phyloP scores from a whole-genome alignment of 2,113 vertebrate species.

The Chlamydotis undulata region DNA sequence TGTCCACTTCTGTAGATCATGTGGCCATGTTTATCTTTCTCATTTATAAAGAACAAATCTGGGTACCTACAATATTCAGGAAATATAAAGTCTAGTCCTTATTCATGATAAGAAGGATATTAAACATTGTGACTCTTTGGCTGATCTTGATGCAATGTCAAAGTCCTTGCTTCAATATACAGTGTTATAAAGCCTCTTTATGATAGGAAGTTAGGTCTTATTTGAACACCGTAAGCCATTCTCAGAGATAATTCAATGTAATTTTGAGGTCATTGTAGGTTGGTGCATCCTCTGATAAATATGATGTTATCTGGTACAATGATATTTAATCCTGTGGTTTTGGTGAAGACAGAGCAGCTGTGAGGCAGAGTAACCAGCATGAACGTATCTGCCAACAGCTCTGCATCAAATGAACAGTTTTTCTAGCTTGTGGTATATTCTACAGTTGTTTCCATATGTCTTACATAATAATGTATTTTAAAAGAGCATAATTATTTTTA shows the following conservation, averaged over 20 bases:
- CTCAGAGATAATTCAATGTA: background rate
- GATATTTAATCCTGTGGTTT: background rate
- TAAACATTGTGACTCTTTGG: background rate
- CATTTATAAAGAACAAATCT: background rate
- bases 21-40: background rate
- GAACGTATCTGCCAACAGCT: background rate
- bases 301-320: background rate
- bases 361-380: background rate
- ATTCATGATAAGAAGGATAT: background rate
- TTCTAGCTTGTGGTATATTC: conserved; percentile 22
- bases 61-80: background rate
- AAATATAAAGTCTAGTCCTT: background rate
- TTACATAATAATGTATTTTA: background rate
- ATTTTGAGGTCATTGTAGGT: background rate
- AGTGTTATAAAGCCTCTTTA: background rate
- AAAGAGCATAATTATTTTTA: background rate
- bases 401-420: background rate
- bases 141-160: background rate
- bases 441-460: conserved; percentile 25
- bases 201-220: background rate
- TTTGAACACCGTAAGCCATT: background rate
- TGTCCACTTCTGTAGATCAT: background rate
- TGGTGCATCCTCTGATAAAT: background rate
- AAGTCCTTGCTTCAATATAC: background rate
- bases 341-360: conserved; percentile 13